Evolutionary conservation across 2,113 vertebrate species (phyloP), one percentile per base, ranked within the genome.

Genomic region (Mustela nigripes): DNA sequence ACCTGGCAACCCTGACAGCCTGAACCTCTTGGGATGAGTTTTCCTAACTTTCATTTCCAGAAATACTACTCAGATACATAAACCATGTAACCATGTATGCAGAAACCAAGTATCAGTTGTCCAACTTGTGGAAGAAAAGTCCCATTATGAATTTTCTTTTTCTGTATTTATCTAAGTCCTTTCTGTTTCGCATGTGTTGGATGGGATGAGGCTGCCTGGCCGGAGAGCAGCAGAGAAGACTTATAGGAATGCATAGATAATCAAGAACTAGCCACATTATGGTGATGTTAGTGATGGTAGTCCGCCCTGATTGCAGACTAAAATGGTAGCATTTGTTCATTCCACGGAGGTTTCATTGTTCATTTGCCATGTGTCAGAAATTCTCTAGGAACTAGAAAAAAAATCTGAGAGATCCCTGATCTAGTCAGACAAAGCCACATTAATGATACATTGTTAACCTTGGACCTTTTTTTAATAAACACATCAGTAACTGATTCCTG

Each of bases 381-480:
- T 94, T 81, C 95, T 88, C 42, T 91, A 62, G 79, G 56, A 82
- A 28, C 24, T 96, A 36, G 33, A 95, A 88, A 88, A 92, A 71
- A 62, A 69, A 87, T 74, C 24, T 92, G 36, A 93, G 50, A 89
- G 16, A 11, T 83, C 82, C 39, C 48, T 81, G 9, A 50, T 67
- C 33, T 56, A 48, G 48, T 96, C 65, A 89, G 28, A 71, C 0
- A 74, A 21, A 81, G n/a, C 21, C 58, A 22, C 11, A 69, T 42
- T 53, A 65, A 36, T 78, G 24, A 60, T 60, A 58, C 74, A 6
- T 84, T 62, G 50, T 31, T 53, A 67, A 33, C 81, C 10, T 65
- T n/a, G 12, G 14, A 76, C 50, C 7, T 53, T 28, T 67, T 76
- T 74, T 81, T 45, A 95, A 80, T 94, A 90, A 76, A 80, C 56